These are phyloP conservation scores for Phengaris alcon DNA, from an alignment of 2,888 invertebrate genomes.

Conservation along the genomic window DNA sequence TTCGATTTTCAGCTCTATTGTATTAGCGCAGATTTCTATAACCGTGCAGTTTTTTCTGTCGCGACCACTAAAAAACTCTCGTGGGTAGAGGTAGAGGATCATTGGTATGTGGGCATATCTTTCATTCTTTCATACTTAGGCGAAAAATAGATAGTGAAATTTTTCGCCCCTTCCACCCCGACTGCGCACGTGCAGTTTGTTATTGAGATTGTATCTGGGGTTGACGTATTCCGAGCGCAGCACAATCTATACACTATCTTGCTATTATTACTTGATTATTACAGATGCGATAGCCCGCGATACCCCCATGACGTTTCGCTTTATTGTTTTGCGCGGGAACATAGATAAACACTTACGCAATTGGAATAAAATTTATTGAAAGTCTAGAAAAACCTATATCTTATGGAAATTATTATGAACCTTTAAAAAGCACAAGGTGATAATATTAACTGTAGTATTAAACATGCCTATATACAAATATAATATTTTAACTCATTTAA, in stretches of 20 bases:
- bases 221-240: constrained; percentile 40
- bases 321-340: constrained; percentile 36
- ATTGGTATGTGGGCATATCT: no score
- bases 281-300: constrained; percentile 36
- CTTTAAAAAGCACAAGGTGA: neutral
- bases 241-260: constrained; percentile 31
- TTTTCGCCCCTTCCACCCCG: neutral
- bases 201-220: constrained; percentile 15
- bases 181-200: constrained; percentile 36
- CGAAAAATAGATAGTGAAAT: neutral
- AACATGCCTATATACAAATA: no score
- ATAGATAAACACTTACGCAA: constrained; percentile 29
- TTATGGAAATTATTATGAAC: neutral
- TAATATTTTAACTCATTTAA: no score
- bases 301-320: constrained; percentile 42
- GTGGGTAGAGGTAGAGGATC: no score
- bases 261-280: constrained; percentile 33
- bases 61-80: no score
- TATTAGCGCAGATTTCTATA: no score
- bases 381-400: neutral
- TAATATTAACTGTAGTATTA: no score
- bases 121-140: neutral
- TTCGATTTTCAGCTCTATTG: no score
- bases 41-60: no score
- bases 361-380: neutral